Evolutionary conservation across 2,888 invertebrate genomes (phyloP).

Genomic region (Drosophila eohydei): DNA sequence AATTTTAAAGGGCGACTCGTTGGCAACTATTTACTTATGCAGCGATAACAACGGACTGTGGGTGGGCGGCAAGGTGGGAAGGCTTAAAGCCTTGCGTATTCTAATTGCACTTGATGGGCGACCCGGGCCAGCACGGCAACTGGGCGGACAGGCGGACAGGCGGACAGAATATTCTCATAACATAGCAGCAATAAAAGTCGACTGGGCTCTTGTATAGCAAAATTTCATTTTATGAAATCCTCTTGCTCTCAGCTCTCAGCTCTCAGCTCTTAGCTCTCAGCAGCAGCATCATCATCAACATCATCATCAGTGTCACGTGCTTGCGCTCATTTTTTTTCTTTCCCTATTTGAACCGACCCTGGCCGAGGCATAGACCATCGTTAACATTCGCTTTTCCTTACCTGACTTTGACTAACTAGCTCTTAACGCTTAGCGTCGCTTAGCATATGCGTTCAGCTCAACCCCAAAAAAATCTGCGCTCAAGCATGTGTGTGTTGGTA

Average conservation of each 20-base stretch:
- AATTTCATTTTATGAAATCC: constrained; percentile 61
- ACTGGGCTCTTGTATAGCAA: constrained; percentile 46
- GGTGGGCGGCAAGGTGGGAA: not conserved
- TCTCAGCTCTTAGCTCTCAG: constrained; percentile 18
- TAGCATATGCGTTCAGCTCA: constrained; percentile 25
- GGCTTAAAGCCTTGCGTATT: constrained; percentile 50
- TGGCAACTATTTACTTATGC: constrained; percentile 53
- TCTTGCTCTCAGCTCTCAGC: constrained; percentile 16
- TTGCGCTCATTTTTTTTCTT: constrained; percentile 36
- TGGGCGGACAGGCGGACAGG: constrained; percentile 12
- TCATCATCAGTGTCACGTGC: constrained; percentile 51
- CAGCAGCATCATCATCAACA: constrained; percentile 15
- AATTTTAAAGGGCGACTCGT: constrained; percentile 25
- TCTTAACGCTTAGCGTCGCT: constrained; percentile 53
- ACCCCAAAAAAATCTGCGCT: not conserved
- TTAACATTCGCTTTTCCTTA: constrained; percentile 20
- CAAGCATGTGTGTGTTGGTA: not conserved
- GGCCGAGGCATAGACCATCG: constrained; percentile 1
- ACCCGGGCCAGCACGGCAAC: constrained; percentile 5
- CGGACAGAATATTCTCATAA: constrained; percentile 32
- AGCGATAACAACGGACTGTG: constrained; percentile 24
- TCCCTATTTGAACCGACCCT: constrained; percentile 40
- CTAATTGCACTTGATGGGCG: constrained; percentile 55
- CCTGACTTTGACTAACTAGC: constrained; percentile 67
- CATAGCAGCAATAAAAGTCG: constrained; percentile 57